A percentile compares a stretch with the other conserved stretches of the same genome.
Evolutionary conservation across 2,888 invertebrate genomes (phyloP).

Genomic region (Polylopha cassiicola): DNA sequence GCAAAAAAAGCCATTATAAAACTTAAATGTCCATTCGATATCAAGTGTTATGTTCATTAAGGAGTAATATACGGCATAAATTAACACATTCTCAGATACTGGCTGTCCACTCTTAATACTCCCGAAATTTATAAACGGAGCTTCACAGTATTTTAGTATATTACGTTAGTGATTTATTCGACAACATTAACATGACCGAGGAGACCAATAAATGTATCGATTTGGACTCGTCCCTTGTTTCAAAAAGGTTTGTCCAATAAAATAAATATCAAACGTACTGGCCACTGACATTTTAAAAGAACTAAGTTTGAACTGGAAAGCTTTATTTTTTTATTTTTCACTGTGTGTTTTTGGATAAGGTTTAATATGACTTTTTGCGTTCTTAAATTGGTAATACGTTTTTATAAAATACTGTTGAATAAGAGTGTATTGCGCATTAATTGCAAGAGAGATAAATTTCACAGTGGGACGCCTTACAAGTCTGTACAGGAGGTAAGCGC

Average conservation of each 20-base stretch:
- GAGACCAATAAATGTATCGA: conserved; percentile 64
- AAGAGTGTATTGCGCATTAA: conserved; percentile 28
- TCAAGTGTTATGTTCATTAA: conserved; percentile 23
- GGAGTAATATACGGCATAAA: conserved; percentile 19
- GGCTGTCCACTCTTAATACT: conserved; percentile 51
- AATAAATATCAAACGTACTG: conserved; percentile 48
- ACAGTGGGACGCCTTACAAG: conserved; percentile 31
- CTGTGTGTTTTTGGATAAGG: not conserved
- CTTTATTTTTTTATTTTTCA: conserved; percentile 9
- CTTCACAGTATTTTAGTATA: conserved; percentile 61
- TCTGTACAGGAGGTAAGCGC: conserved; percentile 5
- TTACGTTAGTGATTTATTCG: conserved; percentile 67
- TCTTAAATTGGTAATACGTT: conserved; percentile 19
- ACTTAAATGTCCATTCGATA: conserved; percentile 16
- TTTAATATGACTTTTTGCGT: conserved; percentile 16
- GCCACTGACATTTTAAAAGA: conserved; percentile 43
- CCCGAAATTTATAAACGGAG: conserved; percentile 56
- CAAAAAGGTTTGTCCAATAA: conserved; percentile 45
- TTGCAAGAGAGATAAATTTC: conserved; percentile 33
- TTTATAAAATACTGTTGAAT: conserved; percentile 18
- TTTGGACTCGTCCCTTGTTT: conserved; percentile 60
- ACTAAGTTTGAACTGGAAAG: conserved; percentile 29
- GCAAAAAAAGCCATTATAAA: conserved; percentile 7
- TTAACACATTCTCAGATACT: conserved; percentile 25
- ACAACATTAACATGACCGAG: conserved; percentile 54